Evolutionary conservation across 2,888 invertebrate species (phyloP), one percentile per base, ranked within the genome.

Genomic region (Ischnura elegans): DNA sequence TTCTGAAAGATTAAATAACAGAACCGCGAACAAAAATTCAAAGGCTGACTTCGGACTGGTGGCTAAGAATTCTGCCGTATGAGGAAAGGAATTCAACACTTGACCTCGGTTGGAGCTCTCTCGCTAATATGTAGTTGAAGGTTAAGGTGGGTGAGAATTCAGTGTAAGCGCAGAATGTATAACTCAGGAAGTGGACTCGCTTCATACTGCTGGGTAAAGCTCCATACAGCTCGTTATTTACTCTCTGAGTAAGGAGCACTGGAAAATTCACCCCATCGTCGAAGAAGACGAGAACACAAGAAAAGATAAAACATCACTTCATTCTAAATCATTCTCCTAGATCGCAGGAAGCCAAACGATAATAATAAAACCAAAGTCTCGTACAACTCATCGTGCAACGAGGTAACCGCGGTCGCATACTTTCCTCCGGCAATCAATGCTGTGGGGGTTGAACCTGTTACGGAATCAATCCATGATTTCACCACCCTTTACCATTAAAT

Each of bases 151-250:
- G 13, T 36, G 76, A 76, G 10, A 76, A 76, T 76, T n/a, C 61
- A 6, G n/a, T n/a, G 8, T 76, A 76, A 76, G 36, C 36, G 6
- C 29, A 36, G 76, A 36, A 76, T 36, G 36, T 13, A 36, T 76
- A 36, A 76, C 13, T 36, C 13, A 13, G 10, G 29, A 36, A 76
- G 29, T 76, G 36, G 10, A 10, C 13, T 76, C 76, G 36, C 76
- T 36, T 76, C 36, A 76, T 76, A 76, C 29, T 76, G 16, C 76
- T 13, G 36, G 76, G 76, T 76, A 36, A 36, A 25, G 25, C 36
- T 76, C 76, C 29, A 16, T 76, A n/a, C n/a, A 76, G 36, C 76
- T 76, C 76, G 76, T 76, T 76, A 76, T 76, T 76, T 36, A 76
- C 13, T 76, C 76, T 8, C 29, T 13, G 2, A 13, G 76, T 13